Conservation (phyloP, 2,113 vertebrate genomes). For the Triplophysa dalaica region DNA sequence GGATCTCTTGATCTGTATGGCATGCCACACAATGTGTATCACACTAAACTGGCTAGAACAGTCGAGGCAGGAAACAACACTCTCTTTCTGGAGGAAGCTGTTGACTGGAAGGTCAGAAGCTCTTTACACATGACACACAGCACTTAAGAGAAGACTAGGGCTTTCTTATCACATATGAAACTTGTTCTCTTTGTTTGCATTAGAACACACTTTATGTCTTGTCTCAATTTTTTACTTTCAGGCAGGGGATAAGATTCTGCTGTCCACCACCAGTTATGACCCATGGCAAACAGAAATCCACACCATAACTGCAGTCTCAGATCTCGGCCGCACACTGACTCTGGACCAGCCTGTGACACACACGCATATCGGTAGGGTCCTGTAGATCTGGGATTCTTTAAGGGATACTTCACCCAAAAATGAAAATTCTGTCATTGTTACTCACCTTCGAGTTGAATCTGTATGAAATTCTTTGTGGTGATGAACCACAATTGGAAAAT, state of each 20-base stretch:
- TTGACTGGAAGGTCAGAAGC: constrained; percentile 81
- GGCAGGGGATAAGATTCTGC: constrained; percentile 78
- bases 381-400: too few species aligned
- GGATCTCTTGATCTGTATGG: constrained; percentile 83
- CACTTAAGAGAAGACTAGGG: background rate
- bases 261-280: constrained; percentile 83
- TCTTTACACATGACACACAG: background rate
- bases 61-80: constrained; percentile 71
- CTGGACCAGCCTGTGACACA: constrained; percentile 73
- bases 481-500: too few species aligned
- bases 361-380: constrained; percentile 78
- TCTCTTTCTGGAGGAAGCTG: constrained; percentile 69
- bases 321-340: constrained; percentile 67
- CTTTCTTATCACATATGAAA: background rate
- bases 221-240: constrained; percentile 48
- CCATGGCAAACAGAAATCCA: constrained; percentile 80
- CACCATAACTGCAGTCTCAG: constrained; percentile 70
- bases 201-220: background rate
- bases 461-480: too few species aligned
- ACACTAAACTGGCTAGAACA: constrained; percentile 77
- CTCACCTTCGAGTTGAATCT: too few species aligned
- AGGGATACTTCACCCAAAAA: too few species aligned
- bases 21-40: constrained; percentile 73
- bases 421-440: too few species aligned
- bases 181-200: background rate